These are phyloP conservation scores for Nebria salina DNA, from an alignment of 2,888 invertebrate genomes.

Conservation along the genomic window DNA sequence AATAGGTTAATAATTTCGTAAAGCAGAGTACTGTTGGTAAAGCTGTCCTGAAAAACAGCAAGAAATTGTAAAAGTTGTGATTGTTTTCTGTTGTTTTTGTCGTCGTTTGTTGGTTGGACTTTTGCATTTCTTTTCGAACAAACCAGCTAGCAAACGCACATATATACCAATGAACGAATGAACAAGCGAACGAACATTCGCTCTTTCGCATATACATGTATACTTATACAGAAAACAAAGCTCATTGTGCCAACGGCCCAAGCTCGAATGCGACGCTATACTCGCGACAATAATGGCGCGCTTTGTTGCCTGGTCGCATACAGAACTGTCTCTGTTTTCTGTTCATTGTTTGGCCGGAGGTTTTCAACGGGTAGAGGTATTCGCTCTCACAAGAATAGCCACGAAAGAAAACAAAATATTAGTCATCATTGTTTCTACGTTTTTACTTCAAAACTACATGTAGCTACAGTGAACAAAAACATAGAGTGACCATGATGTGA, in stretches of 20 bases:
- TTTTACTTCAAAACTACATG: constrained; percentile 11
- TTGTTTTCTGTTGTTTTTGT: background rate
- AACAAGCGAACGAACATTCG: constrained; percentile 30
- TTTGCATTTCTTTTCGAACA: constrained; percentile 15
- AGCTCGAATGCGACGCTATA: constrained; percentile 34
- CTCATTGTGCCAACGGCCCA: constrained; percentile 28
- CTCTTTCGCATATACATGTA: constrained; percentile 40
- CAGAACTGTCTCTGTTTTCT: constrained; percentile 37
- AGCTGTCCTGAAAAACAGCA: background rate
- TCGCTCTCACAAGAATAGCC: constrained; percentile 35
- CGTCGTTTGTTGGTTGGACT: constrained; percentile 3
- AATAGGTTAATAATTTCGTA: background rate
- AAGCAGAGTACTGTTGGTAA: background rate
- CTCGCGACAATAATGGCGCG: constrained; percentile 37
- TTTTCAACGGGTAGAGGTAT: constrained; percentile 23
- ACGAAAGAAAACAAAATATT: constrained; percentile 25
- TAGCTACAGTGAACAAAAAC: background rate
- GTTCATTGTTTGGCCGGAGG: constrained; percentile 22
- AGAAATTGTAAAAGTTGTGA: background rate
- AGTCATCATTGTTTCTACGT: constrained; percentile 13
- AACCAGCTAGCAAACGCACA: background rate
- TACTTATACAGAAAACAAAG: constrained; percentile 43
- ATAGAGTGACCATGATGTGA: background rate
- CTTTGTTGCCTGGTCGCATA: constrained; percentile 28
- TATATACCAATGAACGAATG: background rate